Evolutionary conservation across 2,888 invertebrate genomes (phyloP).

Genomic region (Tetheella fluctuosa): DNA sequence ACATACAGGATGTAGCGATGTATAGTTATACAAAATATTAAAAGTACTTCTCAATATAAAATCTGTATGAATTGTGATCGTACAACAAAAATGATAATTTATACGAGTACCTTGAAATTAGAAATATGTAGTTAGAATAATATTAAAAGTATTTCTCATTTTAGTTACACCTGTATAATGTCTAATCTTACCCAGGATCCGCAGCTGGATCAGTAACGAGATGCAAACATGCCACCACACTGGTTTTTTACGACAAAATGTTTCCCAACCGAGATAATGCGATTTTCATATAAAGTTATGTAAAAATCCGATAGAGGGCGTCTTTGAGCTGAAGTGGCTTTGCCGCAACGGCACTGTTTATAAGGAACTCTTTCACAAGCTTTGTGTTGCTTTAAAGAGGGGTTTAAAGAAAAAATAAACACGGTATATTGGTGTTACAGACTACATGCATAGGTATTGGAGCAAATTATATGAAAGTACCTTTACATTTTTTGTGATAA

Average conservation of each 20-base stretch:
- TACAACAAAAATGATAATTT: too few species aligned
- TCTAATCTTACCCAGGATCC: constrained; percentile 24
- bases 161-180: not conserved
- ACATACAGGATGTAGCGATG: not conserved
- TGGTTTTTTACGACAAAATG: constrained; percentile 38
- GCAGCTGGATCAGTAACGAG: constrained; percentile 35
- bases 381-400: constrained; percentile 16
- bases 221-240: constrained; percentile 38
- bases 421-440: not conserved
- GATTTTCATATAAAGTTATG: constrained; percentile 65
- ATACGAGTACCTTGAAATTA: too few species aligned
- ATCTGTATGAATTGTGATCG: too few species aligned
- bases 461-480: too few species aligned
- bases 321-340: constrained; percentile 43
- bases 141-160: too few species aligned
- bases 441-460: not conserved
- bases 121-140: too few species aligned
- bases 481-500: too few species aligned
- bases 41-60: too few species aligned
- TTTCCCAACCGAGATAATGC: constrained; percentile 46
- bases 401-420: not conserved
- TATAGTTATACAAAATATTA: not conserved
- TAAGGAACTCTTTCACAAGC: constrained; percentile 33
- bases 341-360: constrained; percentile 34
- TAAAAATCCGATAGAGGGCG: constrained; percentile 48